These are phyloP conservation scores for Lamprologus callipterus DNA, from an alignment of 2,113 vertebrate species.

Conservation along the genomic window DNA sequence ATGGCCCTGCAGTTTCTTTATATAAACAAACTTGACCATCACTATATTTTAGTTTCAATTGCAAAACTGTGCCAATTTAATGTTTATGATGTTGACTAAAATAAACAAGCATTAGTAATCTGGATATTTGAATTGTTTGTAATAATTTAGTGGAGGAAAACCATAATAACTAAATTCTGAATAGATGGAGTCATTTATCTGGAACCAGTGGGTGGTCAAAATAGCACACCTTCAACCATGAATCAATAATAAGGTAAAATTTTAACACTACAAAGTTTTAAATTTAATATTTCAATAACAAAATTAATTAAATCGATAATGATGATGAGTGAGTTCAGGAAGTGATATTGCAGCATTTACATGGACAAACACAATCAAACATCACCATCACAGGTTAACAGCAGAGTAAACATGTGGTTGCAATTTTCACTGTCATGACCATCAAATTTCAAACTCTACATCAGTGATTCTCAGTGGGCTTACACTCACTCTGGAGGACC, in stretches of 20 bases:
- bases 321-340: not conserved
- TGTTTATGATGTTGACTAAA: not conserved
- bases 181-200: not conserved
- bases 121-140: not conserved
- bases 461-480: not conserved
- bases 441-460: not conserved
- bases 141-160: not conserved
- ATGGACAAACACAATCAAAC: not conserved
- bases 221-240: rapidly evolving
- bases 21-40: not conserved
- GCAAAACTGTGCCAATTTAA: not conserved
- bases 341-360: not conserved
- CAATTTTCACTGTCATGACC: not conserved
- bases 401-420: rapidly evolving
- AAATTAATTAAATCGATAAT: rapidly evolving
- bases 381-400: not conserved
- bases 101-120: rapidly evolving
- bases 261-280: not conserved
- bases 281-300: rapidly evolving
- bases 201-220: not conserved
- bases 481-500: no score
- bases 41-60: not conserved
- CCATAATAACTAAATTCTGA: not conserved
- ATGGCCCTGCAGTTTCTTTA: not conserved
- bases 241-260: not conserved